Percentiles rank a stretch among this genome's conserved stretches.
Evolutionary conservation across 2,888 invertebrate genomes (phyloP).

Genomic region (Spilosoma lubricipeda): DNA sequence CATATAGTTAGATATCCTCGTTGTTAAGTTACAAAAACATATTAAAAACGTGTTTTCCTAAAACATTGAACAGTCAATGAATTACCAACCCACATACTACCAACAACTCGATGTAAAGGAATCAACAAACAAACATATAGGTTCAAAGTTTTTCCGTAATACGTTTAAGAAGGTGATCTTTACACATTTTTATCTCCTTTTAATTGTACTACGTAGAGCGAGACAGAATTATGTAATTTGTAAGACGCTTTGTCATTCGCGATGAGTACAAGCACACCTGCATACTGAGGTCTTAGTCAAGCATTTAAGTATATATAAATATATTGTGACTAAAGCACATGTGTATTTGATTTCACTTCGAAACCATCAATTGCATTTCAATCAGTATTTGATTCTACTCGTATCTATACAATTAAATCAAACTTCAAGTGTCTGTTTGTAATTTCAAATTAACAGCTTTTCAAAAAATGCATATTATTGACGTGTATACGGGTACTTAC

Average conservation of each 20-base stretch:
- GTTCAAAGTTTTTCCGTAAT: neutral
- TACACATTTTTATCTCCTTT: constrained; percentile 1
- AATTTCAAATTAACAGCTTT: too few relatives aligned
- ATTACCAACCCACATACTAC: neutral
- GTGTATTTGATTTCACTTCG: constrained; percentile 50
- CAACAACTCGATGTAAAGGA: neutral
- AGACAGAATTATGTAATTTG: constrained; percentile 13
- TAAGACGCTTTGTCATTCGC: constrained; percentile 33
- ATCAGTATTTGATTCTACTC: neutral
- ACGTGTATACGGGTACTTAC: too few relatives aligned
- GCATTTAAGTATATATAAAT: neutral
- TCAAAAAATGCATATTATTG: too few relatives aligned
- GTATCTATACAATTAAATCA: neutral
- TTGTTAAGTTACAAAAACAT: too few relatives aligned
- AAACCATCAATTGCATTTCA: constrained; percentile 1
- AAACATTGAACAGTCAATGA: neutral
- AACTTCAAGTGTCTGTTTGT: neutral
- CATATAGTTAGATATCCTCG: too few relatives aligned
- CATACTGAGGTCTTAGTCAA: constrained; percentile 36
- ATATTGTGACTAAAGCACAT: constrained; percentile 22
- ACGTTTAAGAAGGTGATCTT: neutral
- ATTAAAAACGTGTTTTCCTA: neutral
- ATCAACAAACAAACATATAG: neutral
- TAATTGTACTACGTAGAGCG: neutral
- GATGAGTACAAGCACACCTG: constrained; percentile 44